These are phyloP conservation scores for Otolemur crassicaudatus DNA, from an alignment of 2,797 vertebrate species.

Conservation along the genomic window DNA sequence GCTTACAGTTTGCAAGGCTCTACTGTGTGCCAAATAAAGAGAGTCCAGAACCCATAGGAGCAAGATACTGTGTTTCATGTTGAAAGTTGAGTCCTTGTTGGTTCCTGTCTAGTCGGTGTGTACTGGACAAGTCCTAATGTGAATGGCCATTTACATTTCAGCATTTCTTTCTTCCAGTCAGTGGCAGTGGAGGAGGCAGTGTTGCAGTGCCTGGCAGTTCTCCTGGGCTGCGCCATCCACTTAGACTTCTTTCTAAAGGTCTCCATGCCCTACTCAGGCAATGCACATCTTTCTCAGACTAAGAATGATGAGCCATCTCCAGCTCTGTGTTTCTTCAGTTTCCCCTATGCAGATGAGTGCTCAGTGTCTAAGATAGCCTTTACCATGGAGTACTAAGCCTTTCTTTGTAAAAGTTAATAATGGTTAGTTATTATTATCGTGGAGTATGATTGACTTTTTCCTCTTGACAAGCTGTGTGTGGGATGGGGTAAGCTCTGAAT, in stretches of 20 bases:
- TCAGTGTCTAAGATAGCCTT: constrained; percentile 74
- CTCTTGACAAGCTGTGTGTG: constrained; percentile 22
- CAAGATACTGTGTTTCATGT: constrained; percentile 69
- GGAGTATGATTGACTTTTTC: constrained; percentile 17
- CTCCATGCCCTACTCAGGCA: constrained; percentile 80
- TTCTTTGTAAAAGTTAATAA: not conserved
- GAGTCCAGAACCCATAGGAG: not conserved
- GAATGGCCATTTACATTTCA: constrained; percentile 75
- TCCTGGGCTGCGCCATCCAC: constrained; percentile 86
- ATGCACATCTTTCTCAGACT: constrained; percentile 80
- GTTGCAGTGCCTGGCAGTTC: constrained; percentile 85
- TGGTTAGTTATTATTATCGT: not conserved
- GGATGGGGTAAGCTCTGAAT: constrained; percentile 28
- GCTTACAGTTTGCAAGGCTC: not conserved
- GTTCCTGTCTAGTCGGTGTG: constrained; percentile 72
- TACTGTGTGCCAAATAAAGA: not conserved
- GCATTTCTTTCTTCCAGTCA: constrained; percentile 87
- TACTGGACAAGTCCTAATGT: constrained; percentile 67
- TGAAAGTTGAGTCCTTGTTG: constrained; percentile 60
- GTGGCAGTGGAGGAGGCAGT: constrained; percentile 85
- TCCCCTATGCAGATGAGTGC: constrained; percentile 77
- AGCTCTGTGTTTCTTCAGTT: constrained; percentile 77
- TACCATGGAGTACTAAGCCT: constrained; percentile 48
- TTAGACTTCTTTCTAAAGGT: constrained; percentile 88
- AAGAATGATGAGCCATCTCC: constrained; percentile 75